A percentile compares a stretch with the other conserved stretches of the same genome.
phyloP scores from a whole-genome alignment of 92 coral and sea anemone species.

The Zoanthus sociatus region DNA sequence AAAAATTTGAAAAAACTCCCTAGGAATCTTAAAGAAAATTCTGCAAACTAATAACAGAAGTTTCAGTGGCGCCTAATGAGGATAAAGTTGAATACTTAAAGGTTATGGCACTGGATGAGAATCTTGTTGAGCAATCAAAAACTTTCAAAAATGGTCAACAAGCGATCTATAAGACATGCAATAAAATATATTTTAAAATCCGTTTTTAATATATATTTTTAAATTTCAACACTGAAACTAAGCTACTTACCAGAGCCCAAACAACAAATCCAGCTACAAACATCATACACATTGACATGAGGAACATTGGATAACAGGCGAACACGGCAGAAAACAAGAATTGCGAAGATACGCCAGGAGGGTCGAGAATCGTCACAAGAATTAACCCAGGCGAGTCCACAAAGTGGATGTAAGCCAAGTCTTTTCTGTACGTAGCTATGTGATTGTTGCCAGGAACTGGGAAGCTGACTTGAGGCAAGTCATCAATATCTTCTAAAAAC shows the following conservation, averaged over 20 bases:
- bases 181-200: too few species aligned
- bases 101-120: too few species aligned
- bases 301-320: conserved; percentile 53
- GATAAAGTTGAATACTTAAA: too few species aligned
- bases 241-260: conserved; percentile 72
- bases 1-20: too few species aligned
- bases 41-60: too few species aligned
- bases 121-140: too few species aligned
- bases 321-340: conserved; percentile 41
- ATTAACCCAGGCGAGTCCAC: conserved; percentile 81
- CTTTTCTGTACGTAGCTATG: conserved; percentile 54
- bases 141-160: too few species aligned
- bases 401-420: conserved; percentile 64
- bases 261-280: conserved; percentile 63
- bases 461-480: conserved; percentile 70
- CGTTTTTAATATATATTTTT: too few species aligned
- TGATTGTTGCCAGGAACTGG: conserved; percentile 79
- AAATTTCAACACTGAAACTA: too few species aligned
- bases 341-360: conserved; percentile 43
- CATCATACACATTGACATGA: conserved; percentile 51
- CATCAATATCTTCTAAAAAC: conserved; percentile 69
- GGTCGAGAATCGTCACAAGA: conserved; percentile 52
- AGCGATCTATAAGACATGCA: too few species aligned
- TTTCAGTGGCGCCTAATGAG: too few species aligned
- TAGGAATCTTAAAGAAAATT: too few species aligned